These are phyloP conservation scores for Ellobium chinense DNA, from an alignment of 2,888 invertebrate species.

Conservation along the genomic window DNA sequence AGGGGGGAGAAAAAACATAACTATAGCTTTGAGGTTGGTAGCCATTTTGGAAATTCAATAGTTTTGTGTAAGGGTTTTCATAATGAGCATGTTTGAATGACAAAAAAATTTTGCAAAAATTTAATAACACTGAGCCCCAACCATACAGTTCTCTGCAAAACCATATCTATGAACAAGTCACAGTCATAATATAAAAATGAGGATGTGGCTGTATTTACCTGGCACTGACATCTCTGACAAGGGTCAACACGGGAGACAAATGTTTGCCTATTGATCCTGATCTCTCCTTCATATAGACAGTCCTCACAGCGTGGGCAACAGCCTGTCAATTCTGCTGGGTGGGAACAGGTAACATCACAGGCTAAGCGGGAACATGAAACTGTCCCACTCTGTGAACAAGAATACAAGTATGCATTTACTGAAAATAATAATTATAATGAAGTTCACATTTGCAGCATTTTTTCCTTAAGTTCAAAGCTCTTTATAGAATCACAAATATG, in stretches of 20 bases:
- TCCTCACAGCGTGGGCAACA: slow-evolving; percentile 64
- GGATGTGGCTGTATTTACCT: slow-evolving; percentile 53
- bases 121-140: too few species aligned
- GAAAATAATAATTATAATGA: not conserved
- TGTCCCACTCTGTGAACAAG: slow-evolving; percentile 54
- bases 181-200: too few species aligned
- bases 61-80: too few species aligned
- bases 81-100: too few species aligned
- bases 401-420: too few species aligned
- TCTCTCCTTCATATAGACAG: slow-evolving; percentile 58
- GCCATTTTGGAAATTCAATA: too few species aligned
- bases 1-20: too few species aligned
- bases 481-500: too few species aligned
- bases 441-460: not conserved
- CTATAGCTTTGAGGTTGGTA: too few species aligned
- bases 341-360: slow-evolving; percentile 56
- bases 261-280: slow-evolving; percentile 49
- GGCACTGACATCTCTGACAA: slow-evolving; percentile 60
- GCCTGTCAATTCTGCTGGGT: slow-evolving; percentile 54
- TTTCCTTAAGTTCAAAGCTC: not conserved
- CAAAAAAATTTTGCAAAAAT: too few species aligned
- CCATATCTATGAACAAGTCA: too few species aligned
- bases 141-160: too few species aligned
- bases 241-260: slow-evolving; percentile 56
- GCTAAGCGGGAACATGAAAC: slow-evolving; percentile 52